Base-by-base conservation (phyloP, 2,888 invertebrate species). In the Drosophila formosana region DNA sequence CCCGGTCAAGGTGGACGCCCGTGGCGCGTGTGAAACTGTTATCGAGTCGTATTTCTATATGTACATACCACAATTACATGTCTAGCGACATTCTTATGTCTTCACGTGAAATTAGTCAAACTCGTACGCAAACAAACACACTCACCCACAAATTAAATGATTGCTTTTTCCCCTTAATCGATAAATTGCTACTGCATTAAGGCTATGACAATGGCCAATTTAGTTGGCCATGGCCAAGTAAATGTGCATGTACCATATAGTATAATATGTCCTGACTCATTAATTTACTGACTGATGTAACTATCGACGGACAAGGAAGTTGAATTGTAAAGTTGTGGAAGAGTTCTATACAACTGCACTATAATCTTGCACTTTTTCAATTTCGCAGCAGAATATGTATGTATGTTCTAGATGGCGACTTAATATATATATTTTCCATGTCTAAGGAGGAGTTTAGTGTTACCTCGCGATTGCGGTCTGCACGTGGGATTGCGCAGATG, bases 81-180 rank as follows among this genome's bases (percentile, higher is more conserved):
- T 57, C 51, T 63, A 62, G 57, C 65, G 72, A 82, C 81, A 83
- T 82, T 83, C 83, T 72, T 83, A 83, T 83, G 83, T 83, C 83
- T 86, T 86, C 86, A 62, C 53, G 53, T 57, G 13, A 47, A 61
- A 70, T 67, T 60, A 65, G 66, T 57, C 8, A 37, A 34, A 26
- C 46, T n/a, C 6, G 26, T 37, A 39, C 45, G 58, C n/a, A 55
- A 23, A 50, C 11, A 50, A 37, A 49, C 32, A 28, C 43, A 63
- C 51, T 43, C 32, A 3, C 23, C 34, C 5, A 37, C 25, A 49
- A 49, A 37, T 49, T 37, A 66, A 53, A 37, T n/a, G 57, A 64
- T 45, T 49, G 62, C 43, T 8, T 37, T 5, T 11, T 50, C 23
- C 32, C 13, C 7, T 45, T 32, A 82, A 82, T 82, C 82, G 69